These are phyloP conservation scores for Aurelia sp. DNA, from an alignment of 30 jellyfish, hydroid and myxozoan species.

Conservation along the genomic window DNA sequence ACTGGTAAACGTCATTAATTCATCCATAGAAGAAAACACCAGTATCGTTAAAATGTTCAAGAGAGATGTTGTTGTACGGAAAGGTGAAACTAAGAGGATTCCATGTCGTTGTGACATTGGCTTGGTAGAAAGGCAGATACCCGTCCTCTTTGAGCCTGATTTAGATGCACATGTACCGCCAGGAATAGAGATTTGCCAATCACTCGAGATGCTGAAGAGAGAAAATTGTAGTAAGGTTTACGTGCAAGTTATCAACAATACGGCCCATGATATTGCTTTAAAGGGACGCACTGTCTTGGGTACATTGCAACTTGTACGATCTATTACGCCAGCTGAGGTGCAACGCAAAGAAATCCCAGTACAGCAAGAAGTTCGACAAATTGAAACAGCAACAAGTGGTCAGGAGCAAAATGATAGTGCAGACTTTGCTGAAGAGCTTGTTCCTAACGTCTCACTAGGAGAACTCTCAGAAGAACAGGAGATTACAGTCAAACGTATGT, in stretches of 20 bases:
- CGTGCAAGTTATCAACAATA: conserved; percentile 1
- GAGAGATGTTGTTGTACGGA: no score
- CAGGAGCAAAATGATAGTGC: background rate
- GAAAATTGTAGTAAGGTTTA: conserved; percentile 4
- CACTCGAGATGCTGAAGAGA: background rate
- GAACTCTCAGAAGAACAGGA: conserved; percentile 14
- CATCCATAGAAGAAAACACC: no score
- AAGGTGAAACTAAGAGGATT: no score
- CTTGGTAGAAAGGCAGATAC: no score
- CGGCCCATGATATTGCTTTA: background rate
- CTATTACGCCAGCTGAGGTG: conserved; percentile 17
- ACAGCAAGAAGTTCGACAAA: background rate
- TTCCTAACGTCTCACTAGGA: conserved; percentile 1
- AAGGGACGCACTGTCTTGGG: conserved; percentile 11
- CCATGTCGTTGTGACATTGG: no score
- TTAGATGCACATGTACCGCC: no score
- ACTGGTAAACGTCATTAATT: background rate
- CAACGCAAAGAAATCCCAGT: background rate
- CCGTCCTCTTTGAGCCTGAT: no score
- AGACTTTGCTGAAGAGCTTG: background rate
- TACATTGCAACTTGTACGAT: background rate
- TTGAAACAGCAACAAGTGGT: background rate
- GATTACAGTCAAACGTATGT: conserved; percentile 1
- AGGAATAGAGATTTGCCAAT: no score
- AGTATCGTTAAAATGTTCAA: no score